Evolutionary conservation across 1,140 invertebrate species (phyloP).

Genomic region (Nylanderia fulva): DNA sequence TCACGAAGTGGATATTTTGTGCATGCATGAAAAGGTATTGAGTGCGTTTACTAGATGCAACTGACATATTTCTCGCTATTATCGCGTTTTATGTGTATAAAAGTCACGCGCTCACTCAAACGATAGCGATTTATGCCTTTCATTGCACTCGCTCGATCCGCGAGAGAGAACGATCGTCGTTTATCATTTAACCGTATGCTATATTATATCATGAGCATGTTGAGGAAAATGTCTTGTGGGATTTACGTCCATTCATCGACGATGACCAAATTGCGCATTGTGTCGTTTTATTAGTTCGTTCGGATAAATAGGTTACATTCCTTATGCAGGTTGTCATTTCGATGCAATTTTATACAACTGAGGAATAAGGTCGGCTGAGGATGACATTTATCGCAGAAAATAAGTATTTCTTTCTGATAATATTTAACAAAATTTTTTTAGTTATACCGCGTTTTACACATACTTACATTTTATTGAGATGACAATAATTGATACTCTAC

Average conservation of each 20-base stretch:
- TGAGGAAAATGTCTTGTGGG: conserved; percentile 53
- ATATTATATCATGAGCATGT: conserved; percentile 43
- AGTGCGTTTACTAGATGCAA: not conserved
- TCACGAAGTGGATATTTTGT: not conserved
- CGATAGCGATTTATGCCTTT: conserved; percentile 57
- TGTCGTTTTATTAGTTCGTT: conserved; percentile 46
- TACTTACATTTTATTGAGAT: not conserved
- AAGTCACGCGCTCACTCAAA: conserved; percentile 42
- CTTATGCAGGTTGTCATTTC: not conserved
- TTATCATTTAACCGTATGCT: conserved; percentile 33
- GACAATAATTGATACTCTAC: too few relatives aligned
- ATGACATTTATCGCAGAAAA: not conserved
- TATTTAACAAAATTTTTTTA: not conserved
- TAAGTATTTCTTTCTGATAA: not conserved
- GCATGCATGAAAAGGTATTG: not conserved
- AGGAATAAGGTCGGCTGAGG: not conserved
- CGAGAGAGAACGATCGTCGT: conserved; percentile 31
- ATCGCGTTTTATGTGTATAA: conserved; percentile 33
- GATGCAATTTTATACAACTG: not conserved
- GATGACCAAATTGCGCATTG: conserved; percentile 64
- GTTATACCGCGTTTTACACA: not conserved
- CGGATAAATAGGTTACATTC: conserved; percentile 54
- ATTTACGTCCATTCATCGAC: conserved; percentile 63
- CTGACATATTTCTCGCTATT: conserved; percentile 21
- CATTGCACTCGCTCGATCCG: conserved; percentile 46